These are phyloP conservation scores for Rana temporaria DNA, from an alignment of 2,113 vertebrate species.

Conservation along the genomic window DNA sequence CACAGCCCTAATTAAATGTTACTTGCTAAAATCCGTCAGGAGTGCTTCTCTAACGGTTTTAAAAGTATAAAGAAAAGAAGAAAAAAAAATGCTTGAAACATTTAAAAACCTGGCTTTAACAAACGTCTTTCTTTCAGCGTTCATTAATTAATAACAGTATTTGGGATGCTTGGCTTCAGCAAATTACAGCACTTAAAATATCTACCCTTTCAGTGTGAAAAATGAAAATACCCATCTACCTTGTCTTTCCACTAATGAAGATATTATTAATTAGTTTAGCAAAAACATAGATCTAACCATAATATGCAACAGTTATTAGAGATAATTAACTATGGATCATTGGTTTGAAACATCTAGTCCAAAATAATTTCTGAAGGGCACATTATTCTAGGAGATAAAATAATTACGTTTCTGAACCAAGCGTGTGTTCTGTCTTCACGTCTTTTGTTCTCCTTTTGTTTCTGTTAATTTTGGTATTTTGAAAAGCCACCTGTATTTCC, in stretches of 20 bases:
- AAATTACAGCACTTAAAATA: conserved; percentile 87
- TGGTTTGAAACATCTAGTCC: conserved; percentile 87
- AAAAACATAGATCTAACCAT: conserved; percentile 88
- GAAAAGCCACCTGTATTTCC: conserved; percentile 11
- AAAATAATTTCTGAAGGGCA: conserved; percentile 88
- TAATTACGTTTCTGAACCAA: conserved; percentile 87
- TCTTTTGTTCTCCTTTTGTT: conserved; percentile 85
- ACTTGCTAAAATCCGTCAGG: too few relatives aligned
- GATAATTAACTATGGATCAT: conserved; percentile 89
- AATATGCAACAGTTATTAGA: conserved; percentile 90
- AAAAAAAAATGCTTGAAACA: not conserved
- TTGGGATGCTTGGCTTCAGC: conserved; percentile 82
- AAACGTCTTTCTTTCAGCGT: conserved; percentile 67
- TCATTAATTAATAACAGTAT: conserved; percentile 84
- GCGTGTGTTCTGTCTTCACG: conserved; percentile 64
- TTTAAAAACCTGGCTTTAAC: not conserved
- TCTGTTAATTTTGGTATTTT: conserved; percentile 63
- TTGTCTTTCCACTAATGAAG: conserved; percentile 88
- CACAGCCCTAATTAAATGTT: too few relatives aligned
- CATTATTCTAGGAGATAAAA: conserved; percentile 88
- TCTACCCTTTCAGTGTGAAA: conserved; percentile 85
- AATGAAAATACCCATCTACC: conserved; percentile 84
- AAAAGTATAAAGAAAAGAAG: not conserved
- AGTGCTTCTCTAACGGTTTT: too few relatives aligned
- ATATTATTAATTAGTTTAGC: conserved; percentile 89